Base-by-base conservation (phyloP, 2,113 vertebrate genomes). In the Serilophus lunatus region DNA sequence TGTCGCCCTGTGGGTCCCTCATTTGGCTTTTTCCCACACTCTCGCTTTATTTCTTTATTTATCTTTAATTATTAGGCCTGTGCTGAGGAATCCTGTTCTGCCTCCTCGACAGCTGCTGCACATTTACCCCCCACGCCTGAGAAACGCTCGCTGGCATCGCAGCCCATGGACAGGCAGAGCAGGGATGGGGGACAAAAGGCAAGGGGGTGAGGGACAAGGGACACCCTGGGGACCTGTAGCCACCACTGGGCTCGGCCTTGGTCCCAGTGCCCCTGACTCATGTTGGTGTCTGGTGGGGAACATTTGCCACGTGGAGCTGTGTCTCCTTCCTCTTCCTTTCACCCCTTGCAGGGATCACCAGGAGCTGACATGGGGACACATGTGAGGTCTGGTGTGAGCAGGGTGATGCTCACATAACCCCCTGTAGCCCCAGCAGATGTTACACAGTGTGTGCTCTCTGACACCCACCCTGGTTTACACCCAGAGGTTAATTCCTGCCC, bases 391-490 rank as follows among this genome's bases (percentile, higher is more conserved):
- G 11, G 26, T 1, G 3, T 1, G 3, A 8, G 36, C 3, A 2
- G 26, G 45, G 15, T 1, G 54, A 28, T 44, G 88, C 69, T 71
- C 82, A 3, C 33, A 8, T 6, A 3, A 4, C 15, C 88, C 51
- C 2, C 2, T 24, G 3, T 64, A 65, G 7, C 50, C 66, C 35
- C 51, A 12, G 65, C 65, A 54, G 69, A 6, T 0, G 0, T 36
- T 40, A 11, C 42, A 4, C 8, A 4, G 16, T 1, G 1, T 4
- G 15, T 20, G 42, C 29, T 13, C 17, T 23, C 61, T 16, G 25
- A 0, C 33, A 33, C 29, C 36, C 12, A 0, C 29, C 70, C 29
- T 0, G 0, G 5, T 42, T 49, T 10, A 2, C 2, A 5, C 16
- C 36, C 15, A 6, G 44, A 49, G 53, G 15, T 24, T 7, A 5